Evolutionary conservation across 2,797 vertebrate species (phyloP).

Genomic region (Apogon hyalosoma): DNA sequence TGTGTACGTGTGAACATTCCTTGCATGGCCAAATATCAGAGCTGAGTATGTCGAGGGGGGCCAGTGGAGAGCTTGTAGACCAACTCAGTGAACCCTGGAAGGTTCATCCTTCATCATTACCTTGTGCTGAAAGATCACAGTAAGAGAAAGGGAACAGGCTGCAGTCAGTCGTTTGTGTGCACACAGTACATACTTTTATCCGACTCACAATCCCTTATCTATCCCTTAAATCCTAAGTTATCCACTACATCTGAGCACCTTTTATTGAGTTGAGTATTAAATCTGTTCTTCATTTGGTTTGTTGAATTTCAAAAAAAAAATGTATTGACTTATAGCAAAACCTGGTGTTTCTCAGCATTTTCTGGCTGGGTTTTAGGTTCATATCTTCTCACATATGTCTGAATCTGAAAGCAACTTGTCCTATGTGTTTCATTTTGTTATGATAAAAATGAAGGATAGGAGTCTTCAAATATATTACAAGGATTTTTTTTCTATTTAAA

Average conservation of each 20-base stretch:
- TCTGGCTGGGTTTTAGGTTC: constrained; percentile 22
- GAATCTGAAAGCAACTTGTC: background rate
- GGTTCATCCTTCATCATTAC: constrained; percentile 74
- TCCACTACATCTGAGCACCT: constrained; percentile 42
- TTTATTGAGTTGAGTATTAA: constrained; percentile 46
- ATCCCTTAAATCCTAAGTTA: constrained; percentile 49
- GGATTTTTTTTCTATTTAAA: constrained; percentile 25
- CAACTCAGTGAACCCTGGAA: constrained; percentile 76
- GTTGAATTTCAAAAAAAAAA: constrained; percentile 33
- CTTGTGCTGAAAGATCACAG: constrained; percentile 75
- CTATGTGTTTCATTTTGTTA: constrained; percentile 1
- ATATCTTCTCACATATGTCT: constrained; percentile 1
- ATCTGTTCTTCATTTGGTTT: constrained; percentile 41
- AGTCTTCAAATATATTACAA: constrained; percentile 16
- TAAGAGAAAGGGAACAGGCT: constrained; percentile 42
- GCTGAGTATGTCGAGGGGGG: constrained; percentile 64
- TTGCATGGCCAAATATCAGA: constrained; percentile 66
- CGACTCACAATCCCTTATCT: constrained; percentile 43
- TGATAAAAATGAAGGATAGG: constrained; percentile 3
- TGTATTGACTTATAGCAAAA: constrained; percentile 26
- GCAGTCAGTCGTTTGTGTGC: constrained; percentile 31
- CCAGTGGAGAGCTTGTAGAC: constrained; percentile 60
- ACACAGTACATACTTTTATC: constrained; percentile 53
- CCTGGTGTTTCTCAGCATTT: constrained; percentile 20
- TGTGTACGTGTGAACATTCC: constrained; percentile 74